A percentile compares a stretch with the other conserved stretches of the same genome.
Conservation (phyloP, 2,888 invertebrate genomes). For the Epinotia brunnichana region DNA sequence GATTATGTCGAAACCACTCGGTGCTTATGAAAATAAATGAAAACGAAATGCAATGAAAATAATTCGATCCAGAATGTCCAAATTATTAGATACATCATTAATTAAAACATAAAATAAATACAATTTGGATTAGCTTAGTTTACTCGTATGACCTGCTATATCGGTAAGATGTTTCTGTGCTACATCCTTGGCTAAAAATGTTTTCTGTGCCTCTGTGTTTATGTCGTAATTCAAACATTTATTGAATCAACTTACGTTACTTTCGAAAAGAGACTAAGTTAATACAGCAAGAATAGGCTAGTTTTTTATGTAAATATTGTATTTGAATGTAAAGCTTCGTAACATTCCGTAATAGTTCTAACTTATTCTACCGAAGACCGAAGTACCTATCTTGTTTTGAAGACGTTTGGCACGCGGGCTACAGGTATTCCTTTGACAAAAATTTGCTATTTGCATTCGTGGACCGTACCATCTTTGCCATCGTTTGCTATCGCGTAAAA, state of each 20-base stretch:
- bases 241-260: not conserved
- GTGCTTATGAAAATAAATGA: not conserved
- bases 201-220: not conserved
- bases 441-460: slow-evolving; percentile 27
- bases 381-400: not conserved
- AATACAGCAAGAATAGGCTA: no score
- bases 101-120: no score
- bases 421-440: slow-evolving; percentile 1
- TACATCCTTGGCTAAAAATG: no score
- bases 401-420: not conserved
- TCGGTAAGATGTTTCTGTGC: no score
- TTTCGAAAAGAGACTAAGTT: no score
- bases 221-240: not conserved
- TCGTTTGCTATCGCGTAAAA: slow-evolving; percentile 22
- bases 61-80: no score
- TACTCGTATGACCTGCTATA: no score
- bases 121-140: not conserved
- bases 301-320: no score
- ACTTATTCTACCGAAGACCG: not conserved
- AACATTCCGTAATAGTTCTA: not conserved
- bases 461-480: no score
- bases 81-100: no score
- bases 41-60: no score
- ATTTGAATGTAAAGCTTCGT: not conserved
- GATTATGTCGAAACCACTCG: not conserved